Evolutionary conservation across 2,888 invertebrate genomes (phyloP).

Genomic region (Andrena flavipes): DNA sequence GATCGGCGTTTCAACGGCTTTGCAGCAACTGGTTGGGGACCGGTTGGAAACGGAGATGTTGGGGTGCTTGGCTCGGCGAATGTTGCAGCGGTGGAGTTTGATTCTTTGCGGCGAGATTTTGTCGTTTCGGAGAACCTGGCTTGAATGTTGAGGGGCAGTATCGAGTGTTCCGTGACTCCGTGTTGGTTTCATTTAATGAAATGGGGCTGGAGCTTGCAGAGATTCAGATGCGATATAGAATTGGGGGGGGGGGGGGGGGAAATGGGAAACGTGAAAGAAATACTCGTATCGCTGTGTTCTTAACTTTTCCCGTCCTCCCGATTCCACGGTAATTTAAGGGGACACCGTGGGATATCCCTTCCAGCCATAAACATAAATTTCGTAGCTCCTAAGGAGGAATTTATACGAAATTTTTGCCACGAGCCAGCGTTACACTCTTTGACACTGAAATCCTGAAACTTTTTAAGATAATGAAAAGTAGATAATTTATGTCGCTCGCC

Average conservation of each 20-base stretch:
- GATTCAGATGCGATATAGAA: too few relatives aligned
- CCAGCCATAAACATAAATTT: conserved; percentile 18
- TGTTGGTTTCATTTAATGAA: too few relatives aligned
- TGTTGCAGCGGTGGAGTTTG: too few relatives aligned
- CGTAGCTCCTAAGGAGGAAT: not conserved
- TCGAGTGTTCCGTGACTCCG: too few relatives aligned
- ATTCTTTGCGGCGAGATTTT: too few relatives aligned
- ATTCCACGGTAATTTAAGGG: not conserved
- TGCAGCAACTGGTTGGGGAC: too few relatives aligned
- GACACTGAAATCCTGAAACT: not conserved
- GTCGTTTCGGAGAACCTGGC: too few relatives aligned
- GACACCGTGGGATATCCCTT: not conserved
- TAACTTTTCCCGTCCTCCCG: not conserved
- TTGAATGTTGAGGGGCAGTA: too few relatives aligned
- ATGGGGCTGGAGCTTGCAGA: too few relatives aligned
- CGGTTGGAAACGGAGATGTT: too few relatives aligned
- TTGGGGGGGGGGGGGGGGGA: not conserved
- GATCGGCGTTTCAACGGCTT: not conserved
- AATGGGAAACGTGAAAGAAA: not conserved
- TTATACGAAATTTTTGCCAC: conserved; percentile 1
- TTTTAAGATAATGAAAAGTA: conserved; percentile 9
- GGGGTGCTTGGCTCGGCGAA: too few relatives aligned
- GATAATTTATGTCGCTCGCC: conserved; percentile 12
- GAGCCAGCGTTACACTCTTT: not conserved
- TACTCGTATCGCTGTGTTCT: not conserved